Evolutionary conservation across 2,113 vertebrate genomes (phyloP).

Genomic region (Trachemys scripta): DNA sequence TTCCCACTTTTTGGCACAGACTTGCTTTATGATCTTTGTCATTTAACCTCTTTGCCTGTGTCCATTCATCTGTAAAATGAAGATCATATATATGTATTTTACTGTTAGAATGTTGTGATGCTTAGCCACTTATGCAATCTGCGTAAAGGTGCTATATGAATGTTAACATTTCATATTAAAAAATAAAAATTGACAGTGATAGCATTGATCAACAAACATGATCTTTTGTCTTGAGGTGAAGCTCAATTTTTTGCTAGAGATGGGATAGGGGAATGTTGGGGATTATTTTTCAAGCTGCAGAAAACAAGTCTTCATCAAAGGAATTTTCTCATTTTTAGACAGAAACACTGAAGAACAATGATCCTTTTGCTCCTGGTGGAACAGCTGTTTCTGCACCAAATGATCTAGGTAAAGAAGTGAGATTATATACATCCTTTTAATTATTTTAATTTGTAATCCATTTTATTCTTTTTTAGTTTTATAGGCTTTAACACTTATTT

Average conservation of each 20-base stretch:
- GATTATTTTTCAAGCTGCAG: neutral
- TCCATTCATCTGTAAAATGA: neutral
- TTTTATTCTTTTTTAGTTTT: neutral
- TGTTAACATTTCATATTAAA: neutral
- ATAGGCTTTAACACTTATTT: neutral
- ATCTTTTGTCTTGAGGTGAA: neutral
- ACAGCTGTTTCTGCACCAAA: constrained; percentile 85
- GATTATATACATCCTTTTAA: neutral
- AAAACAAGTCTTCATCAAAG: constrained; percentile 73
- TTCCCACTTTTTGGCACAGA: neutral
- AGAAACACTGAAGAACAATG: constrained; percentile 86
- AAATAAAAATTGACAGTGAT: neutral
- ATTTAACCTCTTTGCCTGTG: neutral
- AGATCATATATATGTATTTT: neutral
- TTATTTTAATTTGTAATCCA: neutral
- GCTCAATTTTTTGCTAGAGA: neutral
- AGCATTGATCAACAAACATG: neutral
- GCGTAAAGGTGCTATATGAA: neutral
- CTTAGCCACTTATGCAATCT: neutral
- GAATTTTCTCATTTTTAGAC: constrained; percentile 80
- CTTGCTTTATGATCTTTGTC: neutral
- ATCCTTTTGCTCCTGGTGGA: constrained; percentile 97
- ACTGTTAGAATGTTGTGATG: neutral
- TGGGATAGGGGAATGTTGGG: neutral
- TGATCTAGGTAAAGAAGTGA: constrained; percentile 86